Evolutionary conservation across 2,888 invertebrate genomes (phyloP), one percentile per base, ranked within the genome.

Genomic region (Cerceris ruficornis): DNA sequence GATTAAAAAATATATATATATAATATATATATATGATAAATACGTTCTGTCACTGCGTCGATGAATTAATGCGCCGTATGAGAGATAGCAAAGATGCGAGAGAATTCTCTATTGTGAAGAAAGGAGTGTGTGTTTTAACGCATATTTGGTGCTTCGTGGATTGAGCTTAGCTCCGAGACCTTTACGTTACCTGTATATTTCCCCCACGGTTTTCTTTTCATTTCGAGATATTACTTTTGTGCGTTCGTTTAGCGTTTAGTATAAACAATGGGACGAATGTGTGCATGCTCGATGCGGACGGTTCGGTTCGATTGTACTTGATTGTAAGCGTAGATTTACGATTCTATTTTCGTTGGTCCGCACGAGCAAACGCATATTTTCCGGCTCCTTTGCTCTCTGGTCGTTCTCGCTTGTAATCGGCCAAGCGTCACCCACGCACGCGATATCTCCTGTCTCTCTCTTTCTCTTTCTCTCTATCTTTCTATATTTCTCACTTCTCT

Each of bases 21-120:
- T 13, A 15, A 55, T 46, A 43, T 67, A 68, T 78, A 72, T 68
- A 54, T 59, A 68, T 54, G 58, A 76, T 62, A 79, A 64, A 80
- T 75, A 80, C 75, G 73, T 79, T 79, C 80, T 79, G 79, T 79
- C 80, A 79, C 80, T 69, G 79, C 79, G 79, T 79, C 79, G 79
- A 79, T 79, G 69, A 2, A 74, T 49, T 61, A 57, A 69, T 67
- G 78, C 79, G 77, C 28, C 28, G 28, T 28, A 28, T 28, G 28
- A 28, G 28, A 28, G 28, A 28, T 28, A 28, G 28, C 28, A 28
- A 28, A 28, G 28, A 28, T 78, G 28, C 71, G 77, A 77, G 67
- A 78, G 79, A 50, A 59, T 62, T 7, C 13, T 43, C 62, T 52
- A 64, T 77, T 80, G 75, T 75, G 75, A 80, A 61, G 70, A 58